Percentiles rank a stretch among this genome's conserved stretches.
Evolutionary conservation across 1,140 invertebrate species (phyloP).

Genomic region (Pseudomyrmex sp.): DNA sequence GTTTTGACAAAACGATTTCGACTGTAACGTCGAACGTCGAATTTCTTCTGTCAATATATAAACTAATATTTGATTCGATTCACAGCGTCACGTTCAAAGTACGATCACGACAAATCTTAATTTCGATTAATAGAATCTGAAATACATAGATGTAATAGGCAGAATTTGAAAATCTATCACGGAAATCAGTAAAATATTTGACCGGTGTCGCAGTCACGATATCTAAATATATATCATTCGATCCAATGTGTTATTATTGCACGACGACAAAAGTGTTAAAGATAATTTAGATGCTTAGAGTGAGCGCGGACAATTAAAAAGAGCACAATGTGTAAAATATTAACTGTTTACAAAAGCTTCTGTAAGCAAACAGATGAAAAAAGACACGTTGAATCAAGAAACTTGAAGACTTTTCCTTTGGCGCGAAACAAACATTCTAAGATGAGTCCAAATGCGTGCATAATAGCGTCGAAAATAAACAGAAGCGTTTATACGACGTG

Average conservation of each 20-base stretch:
- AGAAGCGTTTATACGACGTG: background rate
- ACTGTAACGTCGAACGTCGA: slow-evolving; percentile 2
- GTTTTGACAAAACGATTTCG: slow-evolving; percentile 6
- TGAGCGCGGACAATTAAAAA: too few species aligned
- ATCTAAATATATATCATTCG: background rate
- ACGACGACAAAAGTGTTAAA: background rate
- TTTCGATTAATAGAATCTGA: slow-evolving; percentile 19
- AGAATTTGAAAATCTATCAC: slow-evolving; percentile 5
- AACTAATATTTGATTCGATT: slow-evolving; percentile 33
- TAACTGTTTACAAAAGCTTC: background rate
- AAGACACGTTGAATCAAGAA: background rate
- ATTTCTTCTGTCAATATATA: background rate
- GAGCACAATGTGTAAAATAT: background rate
- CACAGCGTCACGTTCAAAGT: slow-evolving; percentile 7
- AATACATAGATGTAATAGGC: background rate
- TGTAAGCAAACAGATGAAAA: background rate
- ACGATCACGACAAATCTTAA: background rate
- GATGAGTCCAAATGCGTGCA: slow-evolving; percentile 29
- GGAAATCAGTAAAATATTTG: slow-evolving; percentile 14
- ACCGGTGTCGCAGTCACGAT: background rate
- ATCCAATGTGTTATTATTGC: background rate
- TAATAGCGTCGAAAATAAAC: slow-evolving; percentile 24
- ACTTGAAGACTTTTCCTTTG: background rate
- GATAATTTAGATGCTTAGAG: too few species aligned
- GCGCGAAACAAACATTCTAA: background rate